phyloP scores from a whole-genome alignment of 2,797 vertebrate genomes.

The Silurus aristotelis region DNA sequence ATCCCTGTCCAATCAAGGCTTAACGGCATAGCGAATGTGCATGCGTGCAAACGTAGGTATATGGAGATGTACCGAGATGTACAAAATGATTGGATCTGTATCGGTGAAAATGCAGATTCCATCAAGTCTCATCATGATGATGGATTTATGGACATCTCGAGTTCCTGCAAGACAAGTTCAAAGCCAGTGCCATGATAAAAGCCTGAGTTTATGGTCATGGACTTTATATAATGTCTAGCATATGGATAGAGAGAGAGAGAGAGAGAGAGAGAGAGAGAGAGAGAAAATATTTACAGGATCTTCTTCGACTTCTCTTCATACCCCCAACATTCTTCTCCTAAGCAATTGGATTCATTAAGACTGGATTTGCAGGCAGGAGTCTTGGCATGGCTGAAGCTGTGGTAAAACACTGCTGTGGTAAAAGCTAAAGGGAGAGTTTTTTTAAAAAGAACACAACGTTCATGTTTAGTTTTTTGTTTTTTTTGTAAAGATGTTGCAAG shows the following conservation, averaged over 20 bases:
- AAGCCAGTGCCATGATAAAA: slow-evolving; percentile 40
- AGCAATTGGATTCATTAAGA: slow-evolving; percentile 52
- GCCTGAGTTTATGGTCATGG: slow-evolving; percentile 11
- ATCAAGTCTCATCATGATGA: slow-evolving; percentile 17
- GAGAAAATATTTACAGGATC: slow-evolving; percentile 48
- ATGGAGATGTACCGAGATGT: neutral
- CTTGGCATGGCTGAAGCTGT: slow-evolving; percentile 17
- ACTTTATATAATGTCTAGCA: slow-evolving; percentile 47
- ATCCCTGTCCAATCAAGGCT: slow-evolving; percentile 33
- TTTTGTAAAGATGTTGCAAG: neutral
- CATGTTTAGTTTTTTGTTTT: neutral
- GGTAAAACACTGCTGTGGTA: neutral
- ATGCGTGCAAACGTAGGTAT: no score
- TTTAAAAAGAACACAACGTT: neutral
- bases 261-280: slow-evolving; percentile 52
- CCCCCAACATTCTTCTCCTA: slow-evolving; percentile 58
- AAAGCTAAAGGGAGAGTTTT: slow-evolving; percentile 7
- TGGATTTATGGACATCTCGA: slow-evolving; percentile 47
- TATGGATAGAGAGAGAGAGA: slow-evolving; percentile 57
- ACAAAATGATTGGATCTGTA: neutral
- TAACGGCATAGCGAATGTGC: neutral
- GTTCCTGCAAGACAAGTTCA: slow-evolving; percentile 46
- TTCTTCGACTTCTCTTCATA: slow-evolving; percentile 54
- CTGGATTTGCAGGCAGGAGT: slow-evolving; percentile 25
- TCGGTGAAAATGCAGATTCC: slow-evolving; percentile 7